Base-by-base conservation (phyloP, 2,113 vertebrate genomes). In the Pelusios castaneus region DNA sequence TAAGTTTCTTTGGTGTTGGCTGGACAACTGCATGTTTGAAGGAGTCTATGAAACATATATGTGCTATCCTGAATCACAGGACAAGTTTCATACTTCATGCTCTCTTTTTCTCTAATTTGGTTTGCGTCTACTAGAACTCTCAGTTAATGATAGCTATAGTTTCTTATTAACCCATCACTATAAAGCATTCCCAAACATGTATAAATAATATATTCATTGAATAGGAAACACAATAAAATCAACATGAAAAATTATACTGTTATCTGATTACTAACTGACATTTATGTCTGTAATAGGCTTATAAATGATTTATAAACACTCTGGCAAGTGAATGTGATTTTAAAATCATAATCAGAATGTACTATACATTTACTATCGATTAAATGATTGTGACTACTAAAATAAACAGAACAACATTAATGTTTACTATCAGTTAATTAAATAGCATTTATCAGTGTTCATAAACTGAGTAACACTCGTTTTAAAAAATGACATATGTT, bases 201-300 rank as follows among this genome's bases (percentile, higher is more conserved):
- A 25, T 10, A 85, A 80, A 76, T 38, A 70, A 27, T 73, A 11
- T 27, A 79, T 70, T 94, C 84, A 56, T 93, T 93, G 91, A 92
- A 90, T 70, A 55, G 52, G 51, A 93, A 81, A 88, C 56, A 86
- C 81, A 92, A 76, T 60, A 82, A 96, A 94, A 89, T 58, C 73
- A 89, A 11, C 25, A 83, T 45, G 1, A 54, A 89, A 91, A 89
- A 22, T 55, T 80, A 1, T 91, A 76, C 19, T 84, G 22, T 90
- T 67, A 83, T 89, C 88, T 92, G 78, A 70, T 95, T 95, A 5
- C 60, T 86, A 79, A 88, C n/a, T 41, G 27, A 8, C 75, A 24
- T 78, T 80, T 89, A 84, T 91, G 1, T 38, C 91, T 95, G 70
- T 83, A 94, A 87, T 49, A 75, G 13, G 7, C 11, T 60, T 83